Evolutionary conservation across 2,797 vertebrate genomes (phyloP), one percentile per base, ranked within the genome.

Genomic region (Cirrhinus molitorella): DNA sequence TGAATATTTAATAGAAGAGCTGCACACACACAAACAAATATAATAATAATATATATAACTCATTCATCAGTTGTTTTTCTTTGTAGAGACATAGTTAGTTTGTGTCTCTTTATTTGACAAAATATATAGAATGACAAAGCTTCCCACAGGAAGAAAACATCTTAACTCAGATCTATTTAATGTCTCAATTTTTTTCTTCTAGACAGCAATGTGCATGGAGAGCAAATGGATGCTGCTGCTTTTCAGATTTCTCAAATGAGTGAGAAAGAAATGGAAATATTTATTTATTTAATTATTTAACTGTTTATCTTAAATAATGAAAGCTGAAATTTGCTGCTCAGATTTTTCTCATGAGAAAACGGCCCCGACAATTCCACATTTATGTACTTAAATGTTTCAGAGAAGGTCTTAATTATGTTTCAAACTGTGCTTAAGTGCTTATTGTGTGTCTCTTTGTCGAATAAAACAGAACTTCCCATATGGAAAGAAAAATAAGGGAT

Each of bases 1-100:
- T 79, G 74, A 83, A 87, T 70, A 85, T 89, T 87, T 83, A 87
- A 90, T 86, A 83, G 85, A 91, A 91, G 75, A 86, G 51, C 43
- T 87, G 21, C 67, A 34, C 34, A 79, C 61, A 43, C 70, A 80
- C 79, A 80, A 49, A 55, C 61, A 34, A n/a, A 70, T 23, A 67
- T 11, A 63, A 61, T 23, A 47, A 73, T 49, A 8, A 40, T 25
- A 40, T 28, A 37, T 21, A 80, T n/a, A 75, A 75, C 71, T 68
- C 49, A 57, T 68, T 71, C 37, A 70, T 71, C 66, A 59, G 37
- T 59, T 83, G 37, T 68, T 76, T 5, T 76, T 28, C 53, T 78
- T 74, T 71, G 51, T 51, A 47, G 82, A 55, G 66, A 78, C 75
- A 34, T 11, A 12, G 57, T 70, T 59, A 13, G 14, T 61, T 83